Base-by-base conservation (phyloP, 2,888 invertebrate species). In the Cancer borealis region DNA sequence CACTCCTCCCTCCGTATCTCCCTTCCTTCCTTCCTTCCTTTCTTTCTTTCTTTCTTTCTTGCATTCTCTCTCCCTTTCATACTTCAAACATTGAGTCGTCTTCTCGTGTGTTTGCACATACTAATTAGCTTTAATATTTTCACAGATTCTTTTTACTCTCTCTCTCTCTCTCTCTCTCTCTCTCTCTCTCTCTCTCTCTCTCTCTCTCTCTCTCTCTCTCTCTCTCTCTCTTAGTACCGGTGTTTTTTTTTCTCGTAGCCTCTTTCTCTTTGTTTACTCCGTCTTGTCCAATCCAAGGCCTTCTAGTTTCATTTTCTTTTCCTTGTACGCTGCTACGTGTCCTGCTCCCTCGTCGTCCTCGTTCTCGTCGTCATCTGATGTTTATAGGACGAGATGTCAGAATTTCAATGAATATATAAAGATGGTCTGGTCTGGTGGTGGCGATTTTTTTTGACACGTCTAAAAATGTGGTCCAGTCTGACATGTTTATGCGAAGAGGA, bases 61-160 rank as follows among this genome's bases (percentile, higher is more conserved):
- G 12, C 26, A 0, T 79, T 26, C 79, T 79, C 79, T 30, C 79
- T 30, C 79, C 79, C 30, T 79, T 79, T 79, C 79, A 79, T 79
- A 79, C 79, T 30, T 79, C 79, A 79, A 79, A 79, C 79, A 79
- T 30, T 30, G 79, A 79, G 12, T 79, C 79, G 26, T 30, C 79
- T 8, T 79, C 79, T 79, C 21, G 30, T 79, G 79, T 79, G 79
- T 79, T 79, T 79, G 79, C 79, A 12, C 79, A 30, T 30, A 30
- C 79, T 79, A 79, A 79, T 79, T 79, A 79, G 79, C 79, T 79
- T 79, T 79, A 26, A 79, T 79, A 79, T 79, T 79, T 79, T 30
- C 79, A 79, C 79, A 26, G n/a, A 17, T 6, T 26, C 12, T 79
- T 79, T 26, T 79, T 26, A 30, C 30, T 79, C 12, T 79, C 14